These are phyloP conservation scores for Paracentrotus lividus DNA, from an alignment of 53 echinoderm and acorn worm species.

Conservation along the genomic window DNA sequence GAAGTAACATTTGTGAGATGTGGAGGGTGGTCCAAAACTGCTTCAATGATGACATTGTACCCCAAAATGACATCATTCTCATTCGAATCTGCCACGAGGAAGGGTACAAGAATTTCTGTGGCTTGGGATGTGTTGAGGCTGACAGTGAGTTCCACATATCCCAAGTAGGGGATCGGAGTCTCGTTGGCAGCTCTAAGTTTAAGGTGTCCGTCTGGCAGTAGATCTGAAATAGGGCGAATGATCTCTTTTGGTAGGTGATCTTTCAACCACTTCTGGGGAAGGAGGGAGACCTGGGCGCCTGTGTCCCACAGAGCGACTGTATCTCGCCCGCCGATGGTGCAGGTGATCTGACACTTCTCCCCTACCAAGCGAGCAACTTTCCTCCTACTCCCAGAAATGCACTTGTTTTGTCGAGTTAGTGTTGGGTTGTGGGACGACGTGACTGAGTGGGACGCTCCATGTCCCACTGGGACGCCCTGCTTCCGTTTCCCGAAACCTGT, in stretches of 20 bases:
- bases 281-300: slow-evolving; percentile 34
- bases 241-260: background rate
- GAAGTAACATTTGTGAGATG: too few species aligned
- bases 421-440: background rate
- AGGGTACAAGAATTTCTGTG: too few species aligned
- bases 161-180: background rate
- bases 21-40: too few species aligned
- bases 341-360: background rate
- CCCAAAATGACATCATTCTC: too few species aligned
- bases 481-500: slow-evolving; percentile 9
- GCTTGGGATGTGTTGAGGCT: too few species aligned
- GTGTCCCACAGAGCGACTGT: background rate
- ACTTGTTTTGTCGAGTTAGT: background rate
- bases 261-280: background rate
- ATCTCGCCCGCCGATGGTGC: background rate
- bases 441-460: background rate
- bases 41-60: too few species aligned
- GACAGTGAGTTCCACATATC: background rate
- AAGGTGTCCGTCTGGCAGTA: background rate
- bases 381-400: background rate
- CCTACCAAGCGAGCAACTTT: background rate
- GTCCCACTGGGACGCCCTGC: background rate
- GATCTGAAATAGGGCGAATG: background rate
- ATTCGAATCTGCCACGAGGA: too few species aligned
- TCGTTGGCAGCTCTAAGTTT: background rate